Conservation (phyloP, 2,888 invertebrate genomes). For the Suillia variegata region DNA sequence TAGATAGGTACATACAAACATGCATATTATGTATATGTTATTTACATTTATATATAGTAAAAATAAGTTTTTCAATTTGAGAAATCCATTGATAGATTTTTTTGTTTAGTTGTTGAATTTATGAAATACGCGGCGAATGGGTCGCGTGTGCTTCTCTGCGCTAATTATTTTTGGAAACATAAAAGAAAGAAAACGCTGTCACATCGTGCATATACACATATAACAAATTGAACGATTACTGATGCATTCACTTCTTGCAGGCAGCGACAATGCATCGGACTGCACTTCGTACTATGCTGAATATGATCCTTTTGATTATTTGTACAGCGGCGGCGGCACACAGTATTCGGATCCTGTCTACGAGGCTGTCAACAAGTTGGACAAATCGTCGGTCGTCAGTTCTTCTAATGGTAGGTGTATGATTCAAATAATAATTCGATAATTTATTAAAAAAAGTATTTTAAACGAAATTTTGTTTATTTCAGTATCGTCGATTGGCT, state of each 20-base stretch:
- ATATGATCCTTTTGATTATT: slow-evolving; percentile 79
- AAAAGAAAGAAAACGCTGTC: too few species aligned
- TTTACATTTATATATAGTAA: too few species aligned
- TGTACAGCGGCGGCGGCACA: slow-evolving; percentile 69
- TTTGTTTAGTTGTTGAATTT: too few species aligned
- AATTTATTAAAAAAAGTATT: background rate
- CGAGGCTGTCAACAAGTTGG: slow-evolving; percentile 70
- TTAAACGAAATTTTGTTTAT: slow-evolving; percentile 1
- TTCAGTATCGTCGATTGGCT: slow-evolving; percentile 52
- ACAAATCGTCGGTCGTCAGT: slow-evolving; percentile 63
- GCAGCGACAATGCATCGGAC: slow-evolving; percentile 66
- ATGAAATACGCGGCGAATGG: too few species aligned
- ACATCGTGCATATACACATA: too few species aligned
- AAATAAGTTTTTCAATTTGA: too few species aligned
- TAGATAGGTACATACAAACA: too few species aligned
- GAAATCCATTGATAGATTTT: too few species aligned
- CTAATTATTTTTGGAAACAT: too few species aligned
- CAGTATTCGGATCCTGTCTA: slow-evolving; percentile 74
- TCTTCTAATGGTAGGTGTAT: slow-evolving; percentile 56
- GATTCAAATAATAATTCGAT: background rate
- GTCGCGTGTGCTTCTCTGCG: too few species aligned
- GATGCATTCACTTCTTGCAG: slow-evolving; percentile 60
- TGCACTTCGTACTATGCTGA: slow-evolving; percentile 74
- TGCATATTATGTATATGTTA: too few species aligned
- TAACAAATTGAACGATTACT: too few species aligned